Evolutionary conservation across 2,888 invertebrate genomes (phyloP).

Genomic region (Plebejus anna): DNA sequence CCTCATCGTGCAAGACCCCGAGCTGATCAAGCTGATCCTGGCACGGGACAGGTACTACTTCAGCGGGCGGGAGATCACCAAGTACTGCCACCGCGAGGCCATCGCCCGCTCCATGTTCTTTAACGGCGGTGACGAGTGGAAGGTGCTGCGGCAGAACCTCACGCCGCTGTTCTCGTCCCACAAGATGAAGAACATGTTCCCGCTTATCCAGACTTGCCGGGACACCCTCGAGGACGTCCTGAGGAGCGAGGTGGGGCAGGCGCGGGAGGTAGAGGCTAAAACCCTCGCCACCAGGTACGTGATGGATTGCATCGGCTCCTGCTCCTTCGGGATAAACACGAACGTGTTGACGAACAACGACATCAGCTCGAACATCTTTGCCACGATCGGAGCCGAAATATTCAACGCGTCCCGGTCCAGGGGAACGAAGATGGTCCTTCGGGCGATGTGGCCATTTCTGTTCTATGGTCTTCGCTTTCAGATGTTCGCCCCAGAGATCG

Average conservation of each 20-base stretch:
- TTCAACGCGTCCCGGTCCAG: conserved; percentile 44
- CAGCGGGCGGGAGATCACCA: conserved; percentile 51
- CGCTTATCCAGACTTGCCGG: conserved; percentile 50
- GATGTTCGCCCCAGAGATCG: conserved; percentile 43
- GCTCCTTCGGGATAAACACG: conserved; percentile 57
- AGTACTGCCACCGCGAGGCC: conserved; percentile 48
- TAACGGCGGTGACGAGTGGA: conserved; percentile 57
- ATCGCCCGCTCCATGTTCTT: conserved; percentile 51
- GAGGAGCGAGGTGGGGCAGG: conserved; percentile 39
- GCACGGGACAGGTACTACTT: conserved; percentile 61
- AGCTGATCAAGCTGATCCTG: conserved; percentile 51
- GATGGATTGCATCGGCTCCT: conserved; percentile 56
- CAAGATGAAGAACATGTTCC: conserved; percentile 65
- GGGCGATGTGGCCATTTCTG: conserved; percentile 53
- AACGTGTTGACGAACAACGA: conserved; percentile 45
- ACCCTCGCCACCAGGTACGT: conserved; percentile 49
- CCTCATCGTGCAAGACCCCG: conserved; percentile 55
- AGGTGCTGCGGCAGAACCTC: conserved; percentile 55
- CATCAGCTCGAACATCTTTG: conserved; percentile 46
- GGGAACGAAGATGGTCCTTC: conserved; percentile 44
- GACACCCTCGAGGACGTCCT: conserved; percentile 48
- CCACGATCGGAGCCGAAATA: conserved; percentile 45
- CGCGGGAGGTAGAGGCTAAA: conserved; percentile 44
- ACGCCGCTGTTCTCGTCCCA: conserved; percentile 57
- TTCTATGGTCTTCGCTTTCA: conserved; percentile 52